These are phyloP conservation scores for Oxyruncus cristatus DNA, from an alignment of 2,113 vertebrate genomes.

Conservation along the genomic window DNA sequence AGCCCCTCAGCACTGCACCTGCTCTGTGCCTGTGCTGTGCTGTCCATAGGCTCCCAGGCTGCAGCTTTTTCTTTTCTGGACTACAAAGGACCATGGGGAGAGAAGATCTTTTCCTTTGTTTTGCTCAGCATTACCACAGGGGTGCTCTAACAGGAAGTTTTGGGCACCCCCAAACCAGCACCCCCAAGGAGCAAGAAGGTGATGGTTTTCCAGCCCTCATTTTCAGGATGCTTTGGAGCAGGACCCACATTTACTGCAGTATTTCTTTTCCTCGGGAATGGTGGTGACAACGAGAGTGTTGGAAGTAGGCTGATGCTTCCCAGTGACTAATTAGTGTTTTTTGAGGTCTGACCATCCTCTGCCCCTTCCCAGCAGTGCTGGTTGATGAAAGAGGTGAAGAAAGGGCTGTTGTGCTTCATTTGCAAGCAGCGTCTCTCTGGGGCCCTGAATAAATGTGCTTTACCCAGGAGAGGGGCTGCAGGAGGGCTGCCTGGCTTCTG, in stretches of 20 bases:
- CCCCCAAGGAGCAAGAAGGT: neutral
- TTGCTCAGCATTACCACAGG: neutral
- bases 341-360: neutral
- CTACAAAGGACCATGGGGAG: neutral
- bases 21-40: neutral
- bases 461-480: neutral
- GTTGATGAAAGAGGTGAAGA: neutral
- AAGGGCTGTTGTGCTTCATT: neutral
- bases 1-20: neutral
- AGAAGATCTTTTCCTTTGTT: neutral
- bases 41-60: neutral
- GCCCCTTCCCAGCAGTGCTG: neutral
- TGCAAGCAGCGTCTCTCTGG: neutral
- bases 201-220: neutral
- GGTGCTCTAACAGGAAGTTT: neutral
- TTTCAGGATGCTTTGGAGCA: neutral
- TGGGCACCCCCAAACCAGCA: neutral
- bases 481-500: neutral
- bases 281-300: rapidly evolving
- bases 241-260: neutral
- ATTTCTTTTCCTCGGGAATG: neutral
- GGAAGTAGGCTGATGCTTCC: neutral
- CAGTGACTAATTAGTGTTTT: neutral
- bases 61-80: neutral
- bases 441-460: neutral